A percentile compares a stretch with the other conserved stretches of the same genome.
Evolutionary conservation across 2,797 vertebrate species (phyloP).

Genomic region (Stomatorhinus walkeri): DNA sequence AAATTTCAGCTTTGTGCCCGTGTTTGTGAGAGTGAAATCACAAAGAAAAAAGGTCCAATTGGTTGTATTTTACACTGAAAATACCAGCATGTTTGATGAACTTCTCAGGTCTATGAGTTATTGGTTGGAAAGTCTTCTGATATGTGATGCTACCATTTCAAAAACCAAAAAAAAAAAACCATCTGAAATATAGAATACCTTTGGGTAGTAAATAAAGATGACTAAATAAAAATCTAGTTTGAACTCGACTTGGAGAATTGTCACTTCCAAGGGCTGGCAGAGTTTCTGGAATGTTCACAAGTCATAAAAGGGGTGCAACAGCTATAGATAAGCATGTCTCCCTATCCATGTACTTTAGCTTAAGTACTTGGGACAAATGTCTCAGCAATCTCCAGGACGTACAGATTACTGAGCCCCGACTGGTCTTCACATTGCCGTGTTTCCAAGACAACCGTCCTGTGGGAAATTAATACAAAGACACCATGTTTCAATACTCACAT

Average conservation of each 20-base stretch:
- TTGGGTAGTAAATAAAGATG: not conserved
- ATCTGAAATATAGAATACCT: not conserved
- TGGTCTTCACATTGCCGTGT: slow-evolving; percentile 61
- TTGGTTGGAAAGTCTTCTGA: not conserved
- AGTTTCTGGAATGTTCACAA: not conserved
- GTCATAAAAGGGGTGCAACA: not conserved
- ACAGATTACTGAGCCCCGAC: slow-evolving; percentile 69
- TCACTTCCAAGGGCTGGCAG: not conserved
- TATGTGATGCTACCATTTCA: not conserved
- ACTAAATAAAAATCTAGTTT: not conserved
- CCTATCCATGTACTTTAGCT: slow-evolving; percentile 33
- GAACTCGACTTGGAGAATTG: not conserved
- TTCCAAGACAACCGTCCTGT: slow-evolving; percentile 75
- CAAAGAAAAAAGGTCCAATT: not conserved
- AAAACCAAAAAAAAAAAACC: not conserved
- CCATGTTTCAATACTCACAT: not conserved
- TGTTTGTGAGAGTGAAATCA: not conserved
- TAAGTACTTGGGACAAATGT: slow-evolving; percentile 50
- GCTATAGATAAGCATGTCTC: not conserved
- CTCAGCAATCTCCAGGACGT: slow-evolving; percentile 68
- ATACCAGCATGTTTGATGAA: not conserved
- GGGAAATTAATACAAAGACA: slow-evolving; percentile 20
- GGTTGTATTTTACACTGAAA: not conserved
- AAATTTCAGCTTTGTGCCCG: not conserved
- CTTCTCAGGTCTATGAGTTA: not conserved